Evolutionary conservation across 2,888 invertebrate genomes (phyloP), one percentile per base, ranked within the genome.

Genomic region (Limenitis camilla): DNA sequence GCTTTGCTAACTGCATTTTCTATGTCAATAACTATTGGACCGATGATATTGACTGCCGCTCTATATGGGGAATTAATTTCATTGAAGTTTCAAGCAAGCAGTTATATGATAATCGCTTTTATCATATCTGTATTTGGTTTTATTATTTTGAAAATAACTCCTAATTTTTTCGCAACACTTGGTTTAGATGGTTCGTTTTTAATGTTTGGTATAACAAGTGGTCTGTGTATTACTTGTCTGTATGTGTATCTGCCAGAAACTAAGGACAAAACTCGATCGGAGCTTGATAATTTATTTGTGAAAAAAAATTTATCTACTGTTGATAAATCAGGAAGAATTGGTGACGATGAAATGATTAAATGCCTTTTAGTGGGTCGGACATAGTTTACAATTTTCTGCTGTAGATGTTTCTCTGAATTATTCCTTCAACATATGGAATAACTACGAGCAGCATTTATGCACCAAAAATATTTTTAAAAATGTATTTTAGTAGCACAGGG

Each of bases 11-110:
- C 68, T 10, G 58, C 63, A 2, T 79, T 71, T 61, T 76, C 77
- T n/a, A 60, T 80, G 5, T 61, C 71, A 5, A 71, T 78, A 43
- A 75, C 77, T 53, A 71, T 73, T 49, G 80, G 80, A 2, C 80
- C 79, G 1, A 69, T 77, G 70, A 78, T 77, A 30, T 69, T 79
- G 67, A 68, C 72, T 0, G 66, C 69, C 1, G 66, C 72, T 0
- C 68, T 78, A 31, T 71, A 70, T 19, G 73, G 73, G 0, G 79
- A 79, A 62, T 59, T 79, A 28, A 70, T 74, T 52, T 76, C 78
- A 38, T 58, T 72, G 32, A 67, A 67, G 11, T 72, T 65, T 51
- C 76, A 77, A 61, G 72, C 68, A 50, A 61, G 68, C 0, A 70
- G 68, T 7, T 64, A 71, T 6, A 65, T 72, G 0, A 61, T 76